phyloP scores from a whole-genome alignment of 2,113 vertebrate species.

The Leiothrix lutea region DNA sequence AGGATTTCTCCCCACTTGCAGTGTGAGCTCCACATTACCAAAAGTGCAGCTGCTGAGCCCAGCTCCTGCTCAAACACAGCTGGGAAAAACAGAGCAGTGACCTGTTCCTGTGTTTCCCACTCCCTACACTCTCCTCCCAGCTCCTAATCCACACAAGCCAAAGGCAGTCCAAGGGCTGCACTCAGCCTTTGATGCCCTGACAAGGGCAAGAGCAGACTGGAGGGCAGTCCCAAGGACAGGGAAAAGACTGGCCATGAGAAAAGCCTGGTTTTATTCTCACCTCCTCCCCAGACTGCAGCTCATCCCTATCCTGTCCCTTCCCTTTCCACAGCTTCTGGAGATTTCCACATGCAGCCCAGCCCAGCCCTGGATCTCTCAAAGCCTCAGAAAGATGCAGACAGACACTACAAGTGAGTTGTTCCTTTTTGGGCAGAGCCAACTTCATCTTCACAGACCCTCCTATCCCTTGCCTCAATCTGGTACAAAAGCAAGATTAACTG shows the following conservation, averaged over 20 bases:
- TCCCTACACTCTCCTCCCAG: background rate
- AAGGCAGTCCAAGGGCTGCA: background rate
- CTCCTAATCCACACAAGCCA: background rate
- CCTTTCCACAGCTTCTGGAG: background rate
- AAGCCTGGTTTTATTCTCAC: background rate
- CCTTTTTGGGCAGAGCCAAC: background rate
- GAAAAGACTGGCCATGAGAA: background rate
- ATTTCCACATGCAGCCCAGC: background rate
- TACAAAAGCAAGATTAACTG: background rate
- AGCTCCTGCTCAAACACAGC: background rate
- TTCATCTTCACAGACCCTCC: background rate
- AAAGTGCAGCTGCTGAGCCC: background rate
- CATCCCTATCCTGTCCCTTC: background rate
- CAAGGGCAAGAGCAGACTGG: background rate
- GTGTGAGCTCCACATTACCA: rapidly evolving
- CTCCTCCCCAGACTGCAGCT: background rate
- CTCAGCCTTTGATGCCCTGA: background rate
- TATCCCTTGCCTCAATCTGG: background rate
- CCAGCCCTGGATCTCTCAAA: background rate
- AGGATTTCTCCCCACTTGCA: background rate
- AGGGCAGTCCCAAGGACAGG: background rate
- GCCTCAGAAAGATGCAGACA: background rate
- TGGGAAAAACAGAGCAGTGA: background rate
- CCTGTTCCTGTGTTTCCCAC: background rate
- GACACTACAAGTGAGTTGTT: background rate